Base-by-base conservation (phyloP, 2,113 vertebrate species). In the Oenanthe melanoleuca region DNA sequence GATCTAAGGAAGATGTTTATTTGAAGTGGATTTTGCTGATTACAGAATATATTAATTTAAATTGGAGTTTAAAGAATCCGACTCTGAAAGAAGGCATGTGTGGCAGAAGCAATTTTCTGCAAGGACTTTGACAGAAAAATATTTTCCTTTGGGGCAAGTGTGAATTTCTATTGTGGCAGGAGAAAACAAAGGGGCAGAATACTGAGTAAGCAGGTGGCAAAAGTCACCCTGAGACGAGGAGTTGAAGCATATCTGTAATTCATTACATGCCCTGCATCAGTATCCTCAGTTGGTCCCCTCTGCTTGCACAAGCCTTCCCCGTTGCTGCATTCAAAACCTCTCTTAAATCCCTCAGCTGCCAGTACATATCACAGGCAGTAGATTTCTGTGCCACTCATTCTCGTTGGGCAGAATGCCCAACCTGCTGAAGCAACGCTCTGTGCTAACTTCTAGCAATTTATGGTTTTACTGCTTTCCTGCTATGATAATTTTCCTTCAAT, bases 401-500 rank as follows among this genome's bases (percentile, higher is more conserved):
- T 77, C 59, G 11, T 69, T 61, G 94, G 87, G 87, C 84, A 65
- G 22, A 70, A n/a, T 3, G 24, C 89, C 85, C 85, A 85, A 79
- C 47, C 61, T 77, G 85, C 87, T 4, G 6, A 85, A 95, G 74
- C 74, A 89, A 38, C 0, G 1, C 70, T 69, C 49, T 61, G 63
- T 63, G 66, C 52, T 89, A 73, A 63, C 84, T 80, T 89, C 33
- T 11, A 73, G 74, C 87, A 91, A 82, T 89, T 91, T 89, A 65
- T 42, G 80, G 45, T 44, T 87, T 92, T 82, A 52, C 70, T 70
- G 84, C 84, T 83, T 82, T 89, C 87, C 85, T 77, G 89, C 89
- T 92, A 80, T 80, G 87, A 95, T 86, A 89, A 87, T 95, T 90
- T 88, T 45, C 53, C 44, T 38, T 83, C 71, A 21, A 22, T 34